These are phyloP conservation scores for Acanthopleura granulata DNA, from an alignment of 2,888 invertebrate species.

Conservation along the genomic window DNA sequence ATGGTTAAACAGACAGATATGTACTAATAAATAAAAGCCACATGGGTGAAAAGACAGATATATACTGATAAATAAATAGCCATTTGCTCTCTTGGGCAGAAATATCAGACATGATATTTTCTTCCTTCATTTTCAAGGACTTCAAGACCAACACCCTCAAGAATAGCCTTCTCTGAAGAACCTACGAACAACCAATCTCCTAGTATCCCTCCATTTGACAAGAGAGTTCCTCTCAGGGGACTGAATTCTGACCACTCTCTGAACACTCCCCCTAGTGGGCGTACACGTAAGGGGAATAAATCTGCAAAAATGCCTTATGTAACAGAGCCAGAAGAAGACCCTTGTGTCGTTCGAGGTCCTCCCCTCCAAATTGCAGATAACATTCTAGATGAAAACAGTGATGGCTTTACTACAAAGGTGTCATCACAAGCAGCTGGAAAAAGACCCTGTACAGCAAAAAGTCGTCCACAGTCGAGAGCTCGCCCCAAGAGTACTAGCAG, in stretches of 20 bases:
- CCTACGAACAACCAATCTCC: neutral
- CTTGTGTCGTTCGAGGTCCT: neutral
- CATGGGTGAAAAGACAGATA: too few species aligned
- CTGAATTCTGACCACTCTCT: neutral
- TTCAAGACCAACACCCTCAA: neutral
- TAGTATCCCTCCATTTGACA: slow-evolving; percentile 2
- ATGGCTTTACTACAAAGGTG: neutral
- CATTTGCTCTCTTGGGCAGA: too few species aligned
- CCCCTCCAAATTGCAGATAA: neutral
- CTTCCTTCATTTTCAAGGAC: neutral
- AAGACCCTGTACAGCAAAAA: slow-evolving; percentile 30
- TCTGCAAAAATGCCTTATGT: neutral
- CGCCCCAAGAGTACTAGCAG: slow-evolving; percentile 30
- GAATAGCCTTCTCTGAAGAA: neutral
- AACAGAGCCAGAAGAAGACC: neutral
- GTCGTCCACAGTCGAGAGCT: slow-evolving; percentile 37
- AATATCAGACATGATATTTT: too few species aligned
- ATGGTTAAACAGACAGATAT: too few species aligned
- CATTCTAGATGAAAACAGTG: neutral
- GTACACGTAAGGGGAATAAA: neutral
- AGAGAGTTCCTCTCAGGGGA: neutral
- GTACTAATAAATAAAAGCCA: too few species aligned
- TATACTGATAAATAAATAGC: too few species aligned
- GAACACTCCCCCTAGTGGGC: neutral
- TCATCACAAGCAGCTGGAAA: slow-evolving; percentile 1